Percentiles rank a stretch among this genome's conserved stretches.
These are phyloP conservation scores for Schizaphis graminum DNA, from an alignment of 2,888 invertebrate genomes.

Conservation along the genomic window DNA sequence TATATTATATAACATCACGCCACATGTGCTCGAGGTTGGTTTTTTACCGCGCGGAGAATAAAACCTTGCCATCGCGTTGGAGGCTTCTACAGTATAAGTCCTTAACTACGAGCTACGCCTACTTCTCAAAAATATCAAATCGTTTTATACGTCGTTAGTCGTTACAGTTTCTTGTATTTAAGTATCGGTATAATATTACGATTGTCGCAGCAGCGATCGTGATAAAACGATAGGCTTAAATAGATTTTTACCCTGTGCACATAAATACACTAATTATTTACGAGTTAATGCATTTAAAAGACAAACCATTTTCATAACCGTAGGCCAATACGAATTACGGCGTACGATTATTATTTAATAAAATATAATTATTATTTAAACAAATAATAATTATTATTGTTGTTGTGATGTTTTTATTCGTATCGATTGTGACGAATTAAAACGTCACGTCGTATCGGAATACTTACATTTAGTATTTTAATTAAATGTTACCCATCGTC, in stretches of 20 bases:
- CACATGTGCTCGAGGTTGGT: slow-evolving; percentile 20
- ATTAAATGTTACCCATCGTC: background rate
- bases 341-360: too few relatives aligned
- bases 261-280: background rate
- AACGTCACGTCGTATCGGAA: background rate
- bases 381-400: too few relatives aligned
- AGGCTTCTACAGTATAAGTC: background rate
- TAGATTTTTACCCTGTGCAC: background rate
- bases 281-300: background rate
- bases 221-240: background rate
- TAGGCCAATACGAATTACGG: background rate
- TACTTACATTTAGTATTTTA: background rate
- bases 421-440: background rate
- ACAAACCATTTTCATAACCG: too few relatives aligned
- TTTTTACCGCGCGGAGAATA: background rate
- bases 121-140: background rate
- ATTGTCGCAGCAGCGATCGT: background rate
- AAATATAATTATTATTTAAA: too few relatives aligned
- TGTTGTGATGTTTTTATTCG: background rate
- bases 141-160: background rate
- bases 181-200: background rate
- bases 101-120: background rate
- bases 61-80: background rate
- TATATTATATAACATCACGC: background rate
- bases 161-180: background rate